Base-by-base conservation (phyloP, 1,140 invertebrate genomes). In the Drosophila nigromelanica region DNA sequence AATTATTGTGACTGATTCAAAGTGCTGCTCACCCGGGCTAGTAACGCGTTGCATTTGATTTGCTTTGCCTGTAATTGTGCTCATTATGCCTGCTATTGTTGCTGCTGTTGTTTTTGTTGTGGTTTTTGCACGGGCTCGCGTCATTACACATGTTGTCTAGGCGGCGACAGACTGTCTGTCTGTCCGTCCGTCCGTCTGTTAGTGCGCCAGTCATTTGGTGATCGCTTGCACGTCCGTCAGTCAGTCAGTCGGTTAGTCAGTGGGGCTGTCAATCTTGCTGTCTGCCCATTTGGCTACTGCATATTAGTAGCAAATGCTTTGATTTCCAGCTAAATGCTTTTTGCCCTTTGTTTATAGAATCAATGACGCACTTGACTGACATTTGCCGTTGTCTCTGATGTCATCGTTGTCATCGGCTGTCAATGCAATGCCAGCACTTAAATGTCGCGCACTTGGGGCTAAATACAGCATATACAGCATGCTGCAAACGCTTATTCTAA, bases 21-120 rank as follows among this genome's bases (percentile, higher is more conserved):
- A 79, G 71, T 76, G 78, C 55, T 72, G 67, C 39, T 45, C 18
- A 51, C 11, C 35, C 30, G 59, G 40, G 42, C 67, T 39, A 50
- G 80, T 89, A 86, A 74, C 82, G 83, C 83, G 82, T 86, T 86
- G 82, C 83, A 87, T 86, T 86, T 86, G 82, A 86, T 86, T 86
- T 87, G 76, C 76, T 81, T 81, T 81, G 78, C 66, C 78, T 60
- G 76, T 83, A 83, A 83, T 83, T 83, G 82, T 82, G 79, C 79
- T 86, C 75, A 86, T 86, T 86, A 85, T 81, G 81, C 69, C 73
- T 14, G 66, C 63, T 37, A 59, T 73, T 67, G 42, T 60, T 61
- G 58, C 33, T 73, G 59, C 14, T 43, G 35, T 58, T 54, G 37
- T 58, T 51, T 10, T 14, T 30, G 42, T 35, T 55, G 12, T 63